Conservation (phyloP, 2,797 vertebrate species). For the Tarsius wallacei region DNA sequence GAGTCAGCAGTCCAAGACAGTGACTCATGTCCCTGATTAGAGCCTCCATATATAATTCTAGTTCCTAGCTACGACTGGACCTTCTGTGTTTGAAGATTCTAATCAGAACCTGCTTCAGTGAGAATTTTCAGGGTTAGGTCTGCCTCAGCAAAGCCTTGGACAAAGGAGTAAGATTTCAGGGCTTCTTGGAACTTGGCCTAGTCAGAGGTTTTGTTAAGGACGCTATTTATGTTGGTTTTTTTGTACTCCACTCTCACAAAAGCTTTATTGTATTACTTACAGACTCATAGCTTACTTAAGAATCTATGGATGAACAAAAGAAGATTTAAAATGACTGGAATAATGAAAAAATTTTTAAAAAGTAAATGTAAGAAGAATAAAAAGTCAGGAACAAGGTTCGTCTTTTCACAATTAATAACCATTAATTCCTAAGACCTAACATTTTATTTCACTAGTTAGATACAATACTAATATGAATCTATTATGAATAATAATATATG, state of each 20-base stretch:
- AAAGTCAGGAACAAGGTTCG: background rate
- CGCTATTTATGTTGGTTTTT: background rate
- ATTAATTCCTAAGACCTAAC: background rate
- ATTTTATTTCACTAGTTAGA: background rate
- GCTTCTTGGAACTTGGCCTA: background rate
- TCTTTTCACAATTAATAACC: background rate
- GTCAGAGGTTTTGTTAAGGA: background rate
- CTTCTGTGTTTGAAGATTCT: background rate
- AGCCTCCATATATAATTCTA: background rate
- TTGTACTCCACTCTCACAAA: background rate
- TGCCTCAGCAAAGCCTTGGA: background rate
- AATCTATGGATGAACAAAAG: background rate
- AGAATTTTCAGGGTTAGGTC: background rate
- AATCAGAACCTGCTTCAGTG: background rate
- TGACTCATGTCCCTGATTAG: background rate
- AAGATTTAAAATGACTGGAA: constrained; percentile 1
- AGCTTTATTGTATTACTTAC: background rate
- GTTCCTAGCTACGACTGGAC: background rate
- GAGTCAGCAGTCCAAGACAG: background rate
- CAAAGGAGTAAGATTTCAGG: background rate
- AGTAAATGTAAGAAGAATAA: background rate
- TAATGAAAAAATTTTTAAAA: background rate
- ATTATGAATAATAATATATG: background rate
- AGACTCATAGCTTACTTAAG: background rate
- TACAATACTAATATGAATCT: background rate